Base-by-base conservation (phyloP, 2,888 invertebrate genomes). In the Caenorhabditis drosophilae region DNA sequence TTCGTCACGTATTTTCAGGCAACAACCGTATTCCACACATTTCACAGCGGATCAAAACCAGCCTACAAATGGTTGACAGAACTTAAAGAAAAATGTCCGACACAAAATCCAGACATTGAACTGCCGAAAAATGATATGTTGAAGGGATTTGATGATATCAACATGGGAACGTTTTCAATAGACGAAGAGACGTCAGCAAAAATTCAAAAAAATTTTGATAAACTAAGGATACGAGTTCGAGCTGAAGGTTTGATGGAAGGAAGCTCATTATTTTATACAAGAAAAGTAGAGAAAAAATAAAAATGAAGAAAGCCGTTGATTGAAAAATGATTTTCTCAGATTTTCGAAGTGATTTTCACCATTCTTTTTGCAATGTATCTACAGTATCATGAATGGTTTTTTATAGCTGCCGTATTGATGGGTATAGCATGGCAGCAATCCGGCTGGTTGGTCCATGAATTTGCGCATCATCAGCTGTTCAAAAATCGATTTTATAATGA, bases 371-470 rank as follows among this genome's bases (percentile, higher is more conserved):
- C 82, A 2, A 52, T 80, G 20, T 75, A 66, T 49, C 70, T 81
- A 12, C 80, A 81, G 41, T 71, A 58, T 38, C 60, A 74, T 52
- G 69, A 59, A 11, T 74, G 59, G 25, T 82, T 79, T 59, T 40
- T 82, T 2, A 49, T 67, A 2, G 73, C 82, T 4, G 82, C 82
- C 3, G 53, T 82, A 42, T 48, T 78, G 31, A 77, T 80, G 80
- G 82, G 82, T 9, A 59, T 82, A 40, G 76, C 80, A 4, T 82
- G 82, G 82, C 82, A 82, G 42, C 82, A 82, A 27, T 57, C 80
- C 16, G 81, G 71, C 35, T 71, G 71, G 71, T 48, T 72, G 9
- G 60, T 74, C 18, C 71, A 72, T 54, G 80, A 82, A 55, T 80
- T 78, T 42, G 73, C 79, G 25, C 81, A 82, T 58, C 80, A 82